Percentiles rank a stretch among this genome's conserved stretches.
phyloP scores from a whole-genome alignment of 2,113 vertebrate genomes.

The Macroglossus sobrinus region DNA sequence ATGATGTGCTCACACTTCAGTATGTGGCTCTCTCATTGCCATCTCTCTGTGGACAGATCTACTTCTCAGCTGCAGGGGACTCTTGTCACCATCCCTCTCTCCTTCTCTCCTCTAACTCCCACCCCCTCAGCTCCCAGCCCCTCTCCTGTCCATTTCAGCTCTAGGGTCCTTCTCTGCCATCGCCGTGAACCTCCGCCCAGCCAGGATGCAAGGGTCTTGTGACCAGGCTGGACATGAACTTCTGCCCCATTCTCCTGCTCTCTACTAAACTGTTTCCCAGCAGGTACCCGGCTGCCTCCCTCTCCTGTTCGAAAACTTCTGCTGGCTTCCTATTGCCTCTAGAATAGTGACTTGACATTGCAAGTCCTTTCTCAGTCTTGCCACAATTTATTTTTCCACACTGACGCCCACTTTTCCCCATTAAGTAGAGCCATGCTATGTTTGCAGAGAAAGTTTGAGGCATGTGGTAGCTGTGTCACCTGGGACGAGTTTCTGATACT shows the following conservation, averaged over 20 bases:
- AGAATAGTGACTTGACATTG: not conserved
- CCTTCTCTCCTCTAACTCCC: not conserved
- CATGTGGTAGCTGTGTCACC: not conserved
- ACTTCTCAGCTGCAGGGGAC: not conserved
- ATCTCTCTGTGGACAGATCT: not conserved
- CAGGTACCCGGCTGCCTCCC: not conserved
- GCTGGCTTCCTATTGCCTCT: not conserved
- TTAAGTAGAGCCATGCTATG: not conserved
- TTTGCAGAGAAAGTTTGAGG: not conserved
- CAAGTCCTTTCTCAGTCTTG: not conserved
- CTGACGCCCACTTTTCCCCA: not conserved
- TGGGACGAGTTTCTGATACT: not conserved
- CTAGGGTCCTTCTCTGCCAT: rapidly evolving
- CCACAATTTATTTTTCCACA: not conserved
- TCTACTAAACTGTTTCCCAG: not conserved
- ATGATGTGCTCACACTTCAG: not conserved
- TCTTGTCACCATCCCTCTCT: not conserved
- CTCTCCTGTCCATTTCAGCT: not conserved
- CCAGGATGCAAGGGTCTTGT: too few species aligned
- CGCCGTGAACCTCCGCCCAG: not conserved
- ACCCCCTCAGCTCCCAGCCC: rapidly evolving
- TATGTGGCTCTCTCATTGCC: not conserved
- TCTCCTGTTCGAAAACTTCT: not conserved
- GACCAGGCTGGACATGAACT: rapidly evolving
- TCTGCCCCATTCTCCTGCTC: not conserved